Percentiles rank a stretch among this genome's conserved stretches.
phyloP scores from a whole-genome alignment of 1,140 invertebrate genomes.

The Ceratosolen fusciceps region DNA sequence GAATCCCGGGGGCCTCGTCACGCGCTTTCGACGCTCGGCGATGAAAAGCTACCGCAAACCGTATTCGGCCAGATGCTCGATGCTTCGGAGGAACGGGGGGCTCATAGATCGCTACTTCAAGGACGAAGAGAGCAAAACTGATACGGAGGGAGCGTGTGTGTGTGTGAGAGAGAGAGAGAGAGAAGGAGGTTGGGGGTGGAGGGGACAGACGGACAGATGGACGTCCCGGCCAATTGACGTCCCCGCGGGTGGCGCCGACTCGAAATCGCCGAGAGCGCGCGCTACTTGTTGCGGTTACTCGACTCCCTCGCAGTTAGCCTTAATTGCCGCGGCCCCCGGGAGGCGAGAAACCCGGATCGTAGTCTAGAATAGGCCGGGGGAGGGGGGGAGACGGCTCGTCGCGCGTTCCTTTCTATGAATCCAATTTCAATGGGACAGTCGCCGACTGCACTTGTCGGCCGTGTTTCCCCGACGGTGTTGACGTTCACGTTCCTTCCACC shows the following conservation, averaged over 20 bases:
- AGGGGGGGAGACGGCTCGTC: too few relatives aligned
- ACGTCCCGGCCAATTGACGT: conserved; percentile 22
- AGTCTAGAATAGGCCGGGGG: too few relatives aligned
- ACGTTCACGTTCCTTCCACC: neutral
- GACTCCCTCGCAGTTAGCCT: neutral
- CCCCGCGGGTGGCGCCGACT: neutral
- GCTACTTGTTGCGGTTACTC: conserved; percentile 22
- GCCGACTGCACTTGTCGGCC: neutral
- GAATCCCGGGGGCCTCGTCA: too few relatives aligned
- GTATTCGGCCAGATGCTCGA: neutral
- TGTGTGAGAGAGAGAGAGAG: too few relatives aligned
- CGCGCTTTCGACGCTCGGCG: too few relatives aligned
- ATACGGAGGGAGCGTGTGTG: too few relatives aligned
- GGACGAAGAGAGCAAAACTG: too few relatives aligned
- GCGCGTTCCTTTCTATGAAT: neutral
- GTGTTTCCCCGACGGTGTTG: neutral
- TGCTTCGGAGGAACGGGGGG: too few relatives aligned
- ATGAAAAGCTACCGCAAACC: neutral
- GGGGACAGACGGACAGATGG: conserved; percentile 11
- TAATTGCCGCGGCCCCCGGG: neutral
- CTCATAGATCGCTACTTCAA: too few relatives aligned
- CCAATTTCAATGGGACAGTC: neutral
- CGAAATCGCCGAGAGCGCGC: neutral
- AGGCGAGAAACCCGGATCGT: neutral
- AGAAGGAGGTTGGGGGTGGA: too few relatives aligned